Evolutionary conservation across 2,888 invertebrate genomes (phyloP).

Genomic region (Hirudinaria manillensis): DNA sequence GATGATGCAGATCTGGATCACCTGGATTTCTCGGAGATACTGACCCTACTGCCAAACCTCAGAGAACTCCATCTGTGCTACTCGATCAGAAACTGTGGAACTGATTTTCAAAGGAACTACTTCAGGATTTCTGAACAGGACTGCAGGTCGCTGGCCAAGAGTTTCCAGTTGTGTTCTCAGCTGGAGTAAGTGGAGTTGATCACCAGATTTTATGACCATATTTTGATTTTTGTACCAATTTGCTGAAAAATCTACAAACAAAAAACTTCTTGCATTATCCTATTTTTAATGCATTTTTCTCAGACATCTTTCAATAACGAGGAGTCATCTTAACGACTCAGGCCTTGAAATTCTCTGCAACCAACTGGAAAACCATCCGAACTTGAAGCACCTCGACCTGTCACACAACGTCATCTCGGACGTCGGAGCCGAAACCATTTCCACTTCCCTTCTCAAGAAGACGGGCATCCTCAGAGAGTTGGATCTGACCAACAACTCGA

Average conservation of each 20-base stretch:
- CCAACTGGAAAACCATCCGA: neutral
- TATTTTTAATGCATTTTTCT: neutral
- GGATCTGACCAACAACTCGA: slow-evolving; percentile 7
- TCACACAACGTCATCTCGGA: slow-evolving; percentile 17
- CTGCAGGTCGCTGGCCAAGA: neutral
- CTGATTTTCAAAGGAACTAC: neutral
- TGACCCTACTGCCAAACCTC: neutral
- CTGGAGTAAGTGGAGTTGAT: neutral
- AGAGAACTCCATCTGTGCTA: neutral
- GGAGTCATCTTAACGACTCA: neutral
- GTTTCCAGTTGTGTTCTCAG: neutral
- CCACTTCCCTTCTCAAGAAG: neutral
- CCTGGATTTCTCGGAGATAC: slow-evolving; percentile 8
- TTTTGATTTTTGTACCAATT: no score
- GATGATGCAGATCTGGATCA: slow-evolving; percentile 3
- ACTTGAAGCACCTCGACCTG: neutral
- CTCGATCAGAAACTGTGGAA: slow-evolving; percentile 11
- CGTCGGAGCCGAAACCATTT: neutral
- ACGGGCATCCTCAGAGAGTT: neutral
- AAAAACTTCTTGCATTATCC: neutral
- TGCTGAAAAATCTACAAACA: neutral
- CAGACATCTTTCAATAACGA: slow-evolving; percentile 8
- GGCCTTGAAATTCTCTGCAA: neutral
- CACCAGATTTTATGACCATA: no score
- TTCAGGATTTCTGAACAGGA: slow-evolving; percentile 8